These are phyloP conservation scores for Andricus curvator DNA, from an alignment of 2,888 invertebrate genomes.

Conservation along the genomic window DNA sequence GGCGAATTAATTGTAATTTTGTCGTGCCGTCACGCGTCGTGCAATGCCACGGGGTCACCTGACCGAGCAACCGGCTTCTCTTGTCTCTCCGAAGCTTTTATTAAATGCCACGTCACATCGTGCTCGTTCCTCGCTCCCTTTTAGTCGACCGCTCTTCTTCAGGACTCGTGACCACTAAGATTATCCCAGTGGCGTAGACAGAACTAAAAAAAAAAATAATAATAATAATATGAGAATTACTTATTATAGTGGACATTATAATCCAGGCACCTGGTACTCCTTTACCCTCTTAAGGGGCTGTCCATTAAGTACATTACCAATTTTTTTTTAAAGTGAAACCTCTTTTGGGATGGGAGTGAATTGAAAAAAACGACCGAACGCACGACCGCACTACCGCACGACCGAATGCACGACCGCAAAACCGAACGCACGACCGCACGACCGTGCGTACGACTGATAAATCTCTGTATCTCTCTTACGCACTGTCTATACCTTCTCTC, in stretches of 20 bases:
- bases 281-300: too few relatives aligned
- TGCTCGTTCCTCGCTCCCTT: not conserved
- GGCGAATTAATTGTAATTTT: constrained; percentile 62
- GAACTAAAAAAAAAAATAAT: not conserved
- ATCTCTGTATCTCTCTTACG: too few relatives aligned
- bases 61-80: constrained; percentile 46
- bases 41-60: constrained; percentile 53
- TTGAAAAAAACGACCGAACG: too few relatives aligned
- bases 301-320: too few relatives aligned
- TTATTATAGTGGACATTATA: not conserved
- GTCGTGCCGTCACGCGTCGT: constrained; percentile 47
- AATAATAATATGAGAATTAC: not conserved
- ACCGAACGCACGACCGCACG: too few relatives aligned
- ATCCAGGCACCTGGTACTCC: too few relatives aligned
- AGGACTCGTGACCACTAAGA: not conserved
- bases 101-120: constrained; percentile 64
- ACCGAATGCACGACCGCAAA: too few relatives aligned
- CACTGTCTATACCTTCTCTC: too few relatives aligned
- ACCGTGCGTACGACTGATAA: too few relatives aligned
- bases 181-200: not conserved
- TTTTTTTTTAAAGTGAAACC: too few relatives aligned
- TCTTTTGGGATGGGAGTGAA: too few relatives aligned
- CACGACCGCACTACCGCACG: too few relatives aligned
- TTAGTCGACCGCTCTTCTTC: constrained; percentile 46
- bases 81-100: constrained; percentile 56